Conservation (phyloP, 1,140 invertebrate species). For the Armadillidium nasatum region DNA sequence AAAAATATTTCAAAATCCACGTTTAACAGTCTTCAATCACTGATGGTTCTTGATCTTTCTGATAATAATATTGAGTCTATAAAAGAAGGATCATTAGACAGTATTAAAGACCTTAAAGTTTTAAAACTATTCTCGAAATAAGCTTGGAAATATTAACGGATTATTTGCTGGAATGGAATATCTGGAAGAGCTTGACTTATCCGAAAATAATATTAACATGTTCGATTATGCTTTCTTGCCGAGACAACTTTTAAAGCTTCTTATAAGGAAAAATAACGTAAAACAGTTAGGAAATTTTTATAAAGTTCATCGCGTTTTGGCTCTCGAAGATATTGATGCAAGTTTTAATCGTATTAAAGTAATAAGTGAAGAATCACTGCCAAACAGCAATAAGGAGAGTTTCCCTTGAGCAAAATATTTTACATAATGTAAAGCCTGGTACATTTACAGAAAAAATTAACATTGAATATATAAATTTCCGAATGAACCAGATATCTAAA, state of each 20-base stretch:
- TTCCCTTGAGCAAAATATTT: constrained; percentile 83
- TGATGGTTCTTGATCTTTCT: constrained; percentile 69
- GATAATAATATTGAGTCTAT: constrained; percentile 47
- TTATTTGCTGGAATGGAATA: constrained; percentile 76
- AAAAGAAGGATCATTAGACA: constrained; percentile 71
- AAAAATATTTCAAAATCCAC: constrained; percentile 61
- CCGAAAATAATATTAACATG: constrained; percentile 77
- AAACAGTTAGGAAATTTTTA: constrained; percentile 76
- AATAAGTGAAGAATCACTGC: constrained; percentile 72
- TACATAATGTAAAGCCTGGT: constrained; percentile 68
- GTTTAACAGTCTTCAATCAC: constrained; percentile 47
- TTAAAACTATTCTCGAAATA: constrained; percentile 82
- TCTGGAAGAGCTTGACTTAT: constrained; percentile 79
- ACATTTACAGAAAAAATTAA: constrained; percentile 78
- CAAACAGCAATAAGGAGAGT: constrained; percentile 78
- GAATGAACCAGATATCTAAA: constrained; percentile 69
- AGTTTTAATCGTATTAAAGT: constrained; percentile 79
- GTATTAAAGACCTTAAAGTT: constrained; percentile 73
- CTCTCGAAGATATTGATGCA: constrained; percentile 70
- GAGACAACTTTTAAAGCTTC: constrained; percentile 77
- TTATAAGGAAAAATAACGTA: constrained; percentile 61
- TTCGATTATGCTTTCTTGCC: constrained; percentile 90
- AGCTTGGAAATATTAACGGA: constrained; percentile 73
- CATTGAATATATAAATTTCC: constrained; percentile 77
- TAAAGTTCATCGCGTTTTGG: constrained; percentile 62